A percentile compares a stretch with the other conserved stretches of the same genome.
Evolutionary conservation across 2,113 vertebrate species (phyloP).

Genomic region (Riparia riparia): DNA sequence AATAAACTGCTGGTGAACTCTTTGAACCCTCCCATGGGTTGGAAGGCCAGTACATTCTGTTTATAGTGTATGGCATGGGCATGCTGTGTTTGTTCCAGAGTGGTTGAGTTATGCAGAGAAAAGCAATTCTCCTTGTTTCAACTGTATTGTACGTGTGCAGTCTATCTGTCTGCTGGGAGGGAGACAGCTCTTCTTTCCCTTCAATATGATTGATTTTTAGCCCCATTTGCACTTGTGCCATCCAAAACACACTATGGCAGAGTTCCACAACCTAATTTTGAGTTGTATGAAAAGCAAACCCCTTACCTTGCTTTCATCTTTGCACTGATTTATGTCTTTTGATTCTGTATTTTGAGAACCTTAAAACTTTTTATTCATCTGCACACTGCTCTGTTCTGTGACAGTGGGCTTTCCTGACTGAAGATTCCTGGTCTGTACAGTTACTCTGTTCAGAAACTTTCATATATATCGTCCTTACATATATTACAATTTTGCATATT

Average conservation of each 20-base stretch:
- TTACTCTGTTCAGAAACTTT: not conserved
- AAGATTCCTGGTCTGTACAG: not conserved
- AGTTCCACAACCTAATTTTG: not conserved
- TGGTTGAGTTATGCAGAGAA: not conserved
- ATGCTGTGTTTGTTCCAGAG: not conserved
- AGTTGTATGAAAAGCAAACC: not conserved
- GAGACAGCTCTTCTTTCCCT: not conserved
- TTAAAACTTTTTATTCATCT: not conserved
- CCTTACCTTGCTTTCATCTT: not conserved
- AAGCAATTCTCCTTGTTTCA: not conserved
- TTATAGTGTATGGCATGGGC: not conserved
- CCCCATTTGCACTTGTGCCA: not conserved
- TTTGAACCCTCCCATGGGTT: not conserved
- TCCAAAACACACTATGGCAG: not conserved
- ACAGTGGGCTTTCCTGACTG: not conserved
- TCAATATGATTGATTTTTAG: not conserved
- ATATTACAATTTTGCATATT: not conserved
- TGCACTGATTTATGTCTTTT: not conserved
- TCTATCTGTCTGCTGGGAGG: not conserved
- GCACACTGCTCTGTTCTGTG: not conserved
- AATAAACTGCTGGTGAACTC: not conserved
- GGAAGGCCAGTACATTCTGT: not conserved
- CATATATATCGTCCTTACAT: not conserved
- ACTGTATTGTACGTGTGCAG: rapidly evolving
- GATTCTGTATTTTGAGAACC: not conserved